Percentiles rank a stretch among this genome's conserved stretches.
phyloP scores from a whole-genome alignment of 2,888 invertebrate species.

The Rhogogaster chlorosoma region DNA sequence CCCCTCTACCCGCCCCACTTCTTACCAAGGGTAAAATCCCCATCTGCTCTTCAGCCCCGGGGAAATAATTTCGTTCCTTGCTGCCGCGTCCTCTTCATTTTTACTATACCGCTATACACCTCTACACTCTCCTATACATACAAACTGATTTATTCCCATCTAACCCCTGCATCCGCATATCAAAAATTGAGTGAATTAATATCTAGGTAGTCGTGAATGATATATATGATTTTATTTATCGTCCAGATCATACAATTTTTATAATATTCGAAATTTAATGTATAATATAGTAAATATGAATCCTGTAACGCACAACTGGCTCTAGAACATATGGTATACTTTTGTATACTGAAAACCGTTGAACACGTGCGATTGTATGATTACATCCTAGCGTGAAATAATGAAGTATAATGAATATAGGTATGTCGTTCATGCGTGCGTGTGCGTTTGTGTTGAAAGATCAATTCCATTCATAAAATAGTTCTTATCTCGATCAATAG shows the following conservation, averaged over 20 bases:
- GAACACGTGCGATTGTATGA: neutral
- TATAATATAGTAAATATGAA: too few relatives aligned
- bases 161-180: neutral
- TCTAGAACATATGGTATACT: too few relatives aligned
- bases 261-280: too few relatives aligned
- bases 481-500: slow-evolving; percentile 32
- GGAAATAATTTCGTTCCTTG: slow-evolving; percentile 21
- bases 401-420: neutral
- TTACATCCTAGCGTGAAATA: neutral
- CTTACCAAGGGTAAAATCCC: slow-evolving; percentile 47
- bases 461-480: slow-evolving; percentile 42
- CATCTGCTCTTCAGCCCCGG: slow-evolving; percentile 46
- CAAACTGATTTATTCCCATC: neutral
- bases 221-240: neutral
- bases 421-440: neutral
- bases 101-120: neutral
- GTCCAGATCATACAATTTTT: too few relatives aligned
- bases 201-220: neutral
- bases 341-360: neutral
- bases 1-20: neutral
- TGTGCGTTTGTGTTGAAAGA: neutral
- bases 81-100: neutral
- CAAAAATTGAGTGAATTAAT: neutral
- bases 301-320: too few relatives aligned
- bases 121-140: neutral